Percentiles rank a stretch among this genome's conserved stretches.
Evolutionary conservation across 2,888 invertebrate genomes (phyloP).

Genomic region (Eueremaeus valkanovi): DNA sequence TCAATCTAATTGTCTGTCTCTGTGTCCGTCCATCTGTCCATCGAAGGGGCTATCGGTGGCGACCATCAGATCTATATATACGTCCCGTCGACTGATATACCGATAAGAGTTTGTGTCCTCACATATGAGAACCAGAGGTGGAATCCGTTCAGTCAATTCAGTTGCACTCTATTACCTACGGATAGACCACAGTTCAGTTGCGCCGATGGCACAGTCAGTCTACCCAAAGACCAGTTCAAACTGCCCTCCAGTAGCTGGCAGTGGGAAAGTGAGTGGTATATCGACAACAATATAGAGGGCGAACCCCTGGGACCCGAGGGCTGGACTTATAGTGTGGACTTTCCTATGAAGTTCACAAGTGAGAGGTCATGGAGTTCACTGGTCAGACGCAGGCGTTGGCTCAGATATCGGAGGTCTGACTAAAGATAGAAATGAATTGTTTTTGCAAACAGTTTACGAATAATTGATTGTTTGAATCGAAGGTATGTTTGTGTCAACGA

Average conservation of each 20-base stretch:
- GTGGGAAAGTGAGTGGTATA: slow-evolving; percentile 91
- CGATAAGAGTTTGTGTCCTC: slow-evolving; percentile 82
- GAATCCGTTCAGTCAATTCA: slow-evolving; percentile 84
- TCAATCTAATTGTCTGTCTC: too few relatives aligned
- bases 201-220: slow-evolving; percentile 72
- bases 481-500: slow-evolving; percentile 83
- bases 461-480: not conserved
- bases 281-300: slow-evolving; percentile 57
- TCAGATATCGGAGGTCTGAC: slow-evolving; percentile 74
- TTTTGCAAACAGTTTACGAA: too few relatives aligned
- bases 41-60: slow-evolving; percentile 90
- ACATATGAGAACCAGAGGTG: slow-evolving; percentile 86
- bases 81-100: slow-evolving; percentile 81
- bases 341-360: slow-evolving; percentile 73
- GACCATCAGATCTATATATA: slow-evolving; percentile 89
- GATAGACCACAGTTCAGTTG: slow-evolving; percentile 82
- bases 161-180: slow-evolving; percentile 68
- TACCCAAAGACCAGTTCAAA: slow-evolving; percentile 73
- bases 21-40: too few relatives aligned
- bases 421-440: too few relatives aligned
- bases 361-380: slow-evolving; percentile 84
- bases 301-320: slow-evolving; percentile 82
- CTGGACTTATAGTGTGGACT: slow-evolving; percentile 90
- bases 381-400: slow-evolving; percentile 84
- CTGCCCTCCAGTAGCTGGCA: slow-evolving; percentile 93